These are phyloP conservation scores for Drosophila aff. DNA, from an alignment of 1,140 invertebrate genomes.

Conservation along the genomic window DNA sequence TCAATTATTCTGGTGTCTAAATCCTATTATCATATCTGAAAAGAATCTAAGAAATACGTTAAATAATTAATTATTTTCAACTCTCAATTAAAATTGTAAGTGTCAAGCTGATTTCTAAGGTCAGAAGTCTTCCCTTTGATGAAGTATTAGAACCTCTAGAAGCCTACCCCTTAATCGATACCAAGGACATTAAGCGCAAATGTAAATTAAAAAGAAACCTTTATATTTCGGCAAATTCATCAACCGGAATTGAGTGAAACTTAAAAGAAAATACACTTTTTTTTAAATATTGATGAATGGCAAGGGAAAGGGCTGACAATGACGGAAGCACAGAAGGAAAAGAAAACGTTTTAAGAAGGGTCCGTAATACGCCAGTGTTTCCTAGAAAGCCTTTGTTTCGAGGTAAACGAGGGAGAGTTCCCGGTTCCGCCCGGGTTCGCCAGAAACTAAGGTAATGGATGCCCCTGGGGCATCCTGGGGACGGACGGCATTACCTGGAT, in stretches of 20 bases:
- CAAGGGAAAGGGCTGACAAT: not conserved
- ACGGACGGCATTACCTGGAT: conserved; percentile 39
- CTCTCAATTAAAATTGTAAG: too few relatives aligned
- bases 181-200: not conserved
- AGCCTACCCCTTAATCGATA: conserved; percentile 1
- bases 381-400: conserved; percentile 26
- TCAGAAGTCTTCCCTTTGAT: too few relatives aligned
- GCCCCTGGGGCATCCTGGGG: conserved; percentile 2
- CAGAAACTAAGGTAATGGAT: not conserved
- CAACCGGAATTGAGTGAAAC: conserved; percentile 13
- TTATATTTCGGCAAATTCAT: not conserved
- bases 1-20: too few relatives aligned
- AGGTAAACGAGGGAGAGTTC: too few relatives aligned
- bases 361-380: conserved; percentile 19
- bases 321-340: conserved; percentile 13
- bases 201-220: conserved; percentile 7
- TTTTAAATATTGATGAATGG: conserved; percentile 42
- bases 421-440: not conserved
- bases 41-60: not conserved
- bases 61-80: not conserved
- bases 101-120: not conserved
- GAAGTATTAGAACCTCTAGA: not conserved
- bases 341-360: conserved; percentile 36
- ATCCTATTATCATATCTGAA: too few relatives aligned
- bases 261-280: conserved; percentile 6